These are phyloP conservation scores for Athalia rosae DNA, from an alignment of 2,888 invertebrate species.

Conservation along the genomic window DNA sequence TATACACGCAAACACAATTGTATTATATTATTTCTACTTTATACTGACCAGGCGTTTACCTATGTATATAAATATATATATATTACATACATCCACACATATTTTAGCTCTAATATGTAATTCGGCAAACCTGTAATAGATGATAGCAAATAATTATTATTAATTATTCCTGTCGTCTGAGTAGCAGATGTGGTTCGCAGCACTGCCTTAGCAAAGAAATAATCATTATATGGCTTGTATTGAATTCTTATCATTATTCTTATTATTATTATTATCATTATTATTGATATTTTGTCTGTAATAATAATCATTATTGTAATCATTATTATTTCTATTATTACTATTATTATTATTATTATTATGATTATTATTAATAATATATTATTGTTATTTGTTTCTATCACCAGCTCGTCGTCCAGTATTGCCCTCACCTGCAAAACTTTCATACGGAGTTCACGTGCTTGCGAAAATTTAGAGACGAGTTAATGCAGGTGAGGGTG, in stretches of 20 bases:
- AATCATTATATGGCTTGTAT: slow-evolving; percentile 43
- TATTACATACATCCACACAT: slow-evolving; percentile 42
- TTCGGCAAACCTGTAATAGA: slow-evolving; percentile 11
- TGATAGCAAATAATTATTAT: slow-evolving; percentile 54
- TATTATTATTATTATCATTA: slow-evolving; percentile 48
- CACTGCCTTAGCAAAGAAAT: slow-evolving; percentile 48
- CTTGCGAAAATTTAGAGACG: neutral
- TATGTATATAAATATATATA: slow-evolving; percentile 30
- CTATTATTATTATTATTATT: slow-evolving; percentile 49
- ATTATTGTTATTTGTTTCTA: slow-evolving; percentile 42
- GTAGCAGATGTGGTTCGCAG: slow-evolving; percentile 54
- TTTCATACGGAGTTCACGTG: too few relatives aligned
- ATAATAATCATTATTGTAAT: slow-evolving; percentile 44
- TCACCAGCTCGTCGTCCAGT: slow-evolving; percentile 9
- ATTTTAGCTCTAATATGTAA: slow-evolving; percentile 54
- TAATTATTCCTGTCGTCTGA: slow-evolving; percentile 66
- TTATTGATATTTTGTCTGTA: slow-evolving; percentile 52
- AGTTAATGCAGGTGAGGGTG: neutral
- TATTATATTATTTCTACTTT: slow-evolving; percentile 38
- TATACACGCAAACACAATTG: slow-evolving; percentile 28
- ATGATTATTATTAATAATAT: slow-evolving; percentile 45
- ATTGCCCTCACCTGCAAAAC: neutral
- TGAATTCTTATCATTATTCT: slow-evolving; percentile 41
- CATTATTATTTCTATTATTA: slow-evolving; percentile 47
- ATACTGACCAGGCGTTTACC: slow-evolving; percentile 26